phyloP scores from a whole-genome alignment of 2,888 invertebrate genomes.

The Atrina japonica region DNA sequence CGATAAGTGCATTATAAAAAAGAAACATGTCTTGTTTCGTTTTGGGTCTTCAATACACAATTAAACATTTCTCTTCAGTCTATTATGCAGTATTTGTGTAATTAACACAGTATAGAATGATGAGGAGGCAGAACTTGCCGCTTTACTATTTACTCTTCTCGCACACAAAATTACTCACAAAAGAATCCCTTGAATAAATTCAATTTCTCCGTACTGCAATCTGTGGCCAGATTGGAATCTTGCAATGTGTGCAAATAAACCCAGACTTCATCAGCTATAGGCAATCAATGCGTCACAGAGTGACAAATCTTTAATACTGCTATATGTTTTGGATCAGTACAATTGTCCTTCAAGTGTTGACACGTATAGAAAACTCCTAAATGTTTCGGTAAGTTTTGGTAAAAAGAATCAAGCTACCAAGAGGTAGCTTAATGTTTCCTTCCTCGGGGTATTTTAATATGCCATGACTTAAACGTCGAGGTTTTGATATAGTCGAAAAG shows the following conservation, averaged over 20 bases:
- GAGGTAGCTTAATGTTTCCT: no score
- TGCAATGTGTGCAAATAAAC: slow-evolving; percentile 28
- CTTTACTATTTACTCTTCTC: slow-evolving; percentile 33
- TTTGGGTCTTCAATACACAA: slow-evolving; percentile 21
- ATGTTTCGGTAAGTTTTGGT: no score
- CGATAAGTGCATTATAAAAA: slow-evolving; percentile 15
- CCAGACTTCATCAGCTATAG: slow-evolving; percentile 9
- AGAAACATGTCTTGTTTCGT: slow-evolving; percentile 14
- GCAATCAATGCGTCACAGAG: no score
- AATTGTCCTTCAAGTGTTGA: no score
- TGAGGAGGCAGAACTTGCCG: slow-evolving; percentile 21
- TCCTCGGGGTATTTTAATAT: no score
- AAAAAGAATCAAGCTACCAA: no score
- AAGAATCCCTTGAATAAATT: slow-evolving; percentile 36
- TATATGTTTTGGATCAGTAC: no score
- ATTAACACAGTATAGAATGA: slow-evolving; percentile 33
- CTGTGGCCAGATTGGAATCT: slow-evolving; percentile 36
- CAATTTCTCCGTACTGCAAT: slow-evolving; percentile 40
- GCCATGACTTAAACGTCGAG: no score
- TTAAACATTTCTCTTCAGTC: neutral
- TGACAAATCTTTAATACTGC: no score
- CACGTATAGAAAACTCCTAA: no score
- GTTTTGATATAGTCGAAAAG: no score
- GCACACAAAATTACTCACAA: slow-evolving; percentile 27
- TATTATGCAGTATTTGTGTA: slow-evolving; percentile 34